Evolutionary conservation across 2,888 invertebrate genomes (phyloP).

Genomic region (Dynastes tityus): DNA sequence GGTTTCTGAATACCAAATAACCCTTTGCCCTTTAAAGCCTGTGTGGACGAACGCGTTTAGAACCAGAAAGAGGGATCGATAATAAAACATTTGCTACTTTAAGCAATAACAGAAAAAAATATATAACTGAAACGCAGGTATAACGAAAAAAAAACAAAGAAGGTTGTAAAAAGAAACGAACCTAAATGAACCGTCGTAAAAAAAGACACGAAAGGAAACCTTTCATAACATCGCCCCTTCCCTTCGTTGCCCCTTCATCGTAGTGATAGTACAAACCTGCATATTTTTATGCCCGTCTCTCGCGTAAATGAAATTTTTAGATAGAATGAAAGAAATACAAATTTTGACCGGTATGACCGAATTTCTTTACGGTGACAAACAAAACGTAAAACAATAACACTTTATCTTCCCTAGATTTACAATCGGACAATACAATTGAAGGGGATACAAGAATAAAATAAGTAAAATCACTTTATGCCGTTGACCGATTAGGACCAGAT

Average conservation of each 20-base stretch:
- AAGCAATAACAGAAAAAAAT: constrained; percentile 35
- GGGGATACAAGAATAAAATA: constrained; percentile 16
- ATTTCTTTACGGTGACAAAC: neutral
- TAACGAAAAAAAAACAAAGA: constrained; percentile 23
- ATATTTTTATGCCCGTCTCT: constrained; percentile 27
- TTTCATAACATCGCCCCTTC: constrained; percentile 40
- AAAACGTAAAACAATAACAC: neutral
- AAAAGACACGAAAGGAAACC: constrained; percentile 14
- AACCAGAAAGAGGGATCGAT: constrained; percentile 49
- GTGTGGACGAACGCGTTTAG: constrained; percentile 55
- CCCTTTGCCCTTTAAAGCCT: constrained; percentile 51
- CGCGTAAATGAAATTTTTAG: constrained; percentile 21
- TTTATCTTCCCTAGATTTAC: neutral
- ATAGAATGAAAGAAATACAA: neutral
- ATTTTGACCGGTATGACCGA: neutral
- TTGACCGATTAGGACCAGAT: constrained; percentile 18
- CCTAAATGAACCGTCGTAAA: constrained; percentile 41
- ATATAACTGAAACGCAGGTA: neutral
- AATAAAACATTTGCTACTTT: constrained; percentile 45
- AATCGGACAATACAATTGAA: neutral
- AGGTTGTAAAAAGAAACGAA: constrained; percentile 21
- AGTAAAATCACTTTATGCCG: constrained; percentile 12
- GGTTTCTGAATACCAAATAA: constrained; percentile 55
- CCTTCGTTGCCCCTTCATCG: neutral
- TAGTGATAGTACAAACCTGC: constrained; percentile 10